Percentiles rank a stretch among this genome's conserved stretches.
These are phyloP conservation scores for Seriola rivoliana DNA, from an alignment of 2,113 vertebrate species.

Conservation along the genomic window DNA sequence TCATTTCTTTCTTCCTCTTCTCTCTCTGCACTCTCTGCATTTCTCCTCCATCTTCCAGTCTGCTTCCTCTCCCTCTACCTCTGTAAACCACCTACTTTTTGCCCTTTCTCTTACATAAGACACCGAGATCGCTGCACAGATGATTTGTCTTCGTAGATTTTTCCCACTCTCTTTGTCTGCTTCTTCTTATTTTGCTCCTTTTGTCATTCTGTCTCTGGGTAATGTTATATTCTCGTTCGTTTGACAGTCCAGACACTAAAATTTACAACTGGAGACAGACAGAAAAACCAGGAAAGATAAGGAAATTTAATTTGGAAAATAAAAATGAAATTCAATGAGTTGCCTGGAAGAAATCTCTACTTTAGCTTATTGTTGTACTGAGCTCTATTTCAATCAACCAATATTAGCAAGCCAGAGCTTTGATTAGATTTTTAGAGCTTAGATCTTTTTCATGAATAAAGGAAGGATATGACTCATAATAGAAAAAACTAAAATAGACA, in stretches of 20 bases:
- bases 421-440: neutral
- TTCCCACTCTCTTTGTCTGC: neutral
- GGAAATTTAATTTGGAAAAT: neutral
- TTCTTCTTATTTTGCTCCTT: neutral
- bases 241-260: neutral
- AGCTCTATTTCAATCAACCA: neutral
- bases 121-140: conserved; percentile 33
- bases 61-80: conserved; percentile 30
- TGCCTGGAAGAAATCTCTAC: conserved; percentile 8
- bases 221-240: conserved; percentile 2
- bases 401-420: conserved; percentile 1
- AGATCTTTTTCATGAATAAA: neutral
- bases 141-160: conserved; percentile 27
- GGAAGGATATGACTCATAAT: neutral
- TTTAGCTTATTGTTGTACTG: neutral
- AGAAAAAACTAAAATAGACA: neutral
- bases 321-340: neutral
- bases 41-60: conserved; percentile 30
- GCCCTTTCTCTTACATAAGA: conserved; percentile 65
- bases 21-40: conserved; percentile 1
- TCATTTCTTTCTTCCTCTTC: conserved; percentile 12
- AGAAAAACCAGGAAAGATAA: neutral
- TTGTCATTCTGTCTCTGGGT: neutral
- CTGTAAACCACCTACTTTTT: conserved; percentile 43
- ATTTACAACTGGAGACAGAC: neutral